Base-by-base conservation (phyloP, 92 coral and sea anemone genomes). In the Phenganax marumi region DNA sequence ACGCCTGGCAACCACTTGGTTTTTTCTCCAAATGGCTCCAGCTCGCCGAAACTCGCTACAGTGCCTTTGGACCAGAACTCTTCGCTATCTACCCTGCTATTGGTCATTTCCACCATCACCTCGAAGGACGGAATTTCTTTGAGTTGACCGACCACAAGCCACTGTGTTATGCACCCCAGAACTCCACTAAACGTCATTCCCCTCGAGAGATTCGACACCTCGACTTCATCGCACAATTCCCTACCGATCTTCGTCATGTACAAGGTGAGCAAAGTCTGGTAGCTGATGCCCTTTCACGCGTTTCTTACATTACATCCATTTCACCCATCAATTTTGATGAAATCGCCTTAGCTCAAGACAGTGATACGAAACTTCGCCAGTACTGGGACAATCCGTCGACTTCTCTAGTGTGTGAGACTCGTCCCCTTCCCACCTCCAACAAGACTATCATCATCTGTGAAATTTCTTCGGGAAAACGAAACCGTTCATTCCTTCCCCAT, bases 41-140 rank as follows among this genome's bases (percentile, higher is more conserved):
- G n/a, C n/a, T n/a, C n/a, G n/a, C n/a, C n/a, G n/a, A n/a, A n/a
- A n/a, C n/a, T n/a, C n/a, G n/a, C n/a, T n/a, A n/a, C n/a, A 76
- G 81, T 24, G 46, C 81, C 18, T 76, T 76, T 76, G 81, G 81
- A 6, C 60, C 68, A 24, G 82, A 77, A 55, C 82, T 77, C 49
- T 51, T 77, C 64, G 82, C 3, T 1, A 53, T 53, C 6, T 77
- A 77, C 52, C 68, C 16, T 17, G 0, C 82, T 21, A 58, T 77
- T 52, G 24, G 68, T 8, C 82, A 77, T 1, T 77, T 77, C 6
- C 64, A 26, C 18, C 82, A 77, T 70, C 51, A 60, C 64, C 61
- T 77, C 47, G 82, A 77, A 39, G 82, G 70, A 0, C 64, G 49
- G 8, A 66, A 10, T 16, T 77, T 77, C 70, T 56, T 2, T 56